Percentiles rank a stretch among this genome's conserved stretches.
Evolutionary conservation across 2,888 invertebrate species (phyloP).

Genomic region (Unio delphinus): DNA sequence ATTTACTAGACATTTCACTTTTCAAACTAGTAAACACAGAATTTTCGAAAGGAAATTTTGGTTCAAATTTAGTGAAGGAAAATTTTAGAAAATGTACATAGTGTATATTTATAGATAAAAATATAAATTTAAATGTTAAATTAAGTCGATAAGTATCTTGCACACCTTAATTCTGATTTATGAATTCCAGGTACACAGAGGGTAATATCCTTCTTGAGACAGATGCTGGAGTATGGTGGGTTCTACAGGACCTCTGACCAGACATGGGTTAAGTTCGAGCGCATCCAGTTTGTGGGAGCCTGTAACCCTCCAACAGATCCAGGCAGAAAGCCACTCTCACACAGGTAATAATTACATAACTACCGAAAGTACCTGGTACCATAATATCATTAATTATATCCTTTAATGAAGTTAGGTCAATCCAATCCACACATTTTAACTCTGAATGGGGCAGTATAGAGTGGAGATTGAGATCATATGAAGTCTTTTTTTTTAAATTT

Average conservation of each 20-base stretch:
- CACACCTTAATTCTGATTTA: not conserved
- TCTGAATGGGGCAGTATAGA: too few species aligned
- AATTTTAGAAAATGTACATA: too few species aligned
- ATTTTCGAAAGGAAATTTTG: too few species aligned
- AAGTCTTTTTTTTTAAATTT: not conserved
- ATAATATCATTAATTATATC: too few species aligned
- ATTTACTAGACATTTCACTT: too few species aligned
- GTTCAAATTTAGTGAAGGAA: too few species aligned
- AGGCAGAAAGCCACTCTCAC: slow-evolving; percentile 95
- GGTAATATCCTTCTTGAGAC: slow-evolving; percentile 98
- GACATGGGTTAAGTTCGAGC: slow-evolving; percentile 96
- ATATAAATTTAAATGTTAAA: not conserved
- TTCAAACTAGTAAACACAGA: too few species aligned
- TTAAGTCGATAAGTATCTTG: not conserved
- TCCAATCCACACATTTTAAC: not conserved
- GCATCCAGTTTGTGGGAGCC: slow-evolving; percentile 99
- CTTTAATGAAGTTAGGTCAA: not conserved
- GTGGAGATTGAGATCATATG: too few species aligned
- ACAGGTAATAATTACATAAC: slow-evolving; percentile 75
- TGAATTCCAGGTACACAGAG: slow-evolving; percentile 79
- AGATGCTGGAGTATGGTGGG: slow-evolving; percentile 93
- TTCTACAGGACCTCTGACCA: slow-evolving; percentile 81
- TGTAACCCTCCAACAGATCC: slow-evolving; percentile 99
- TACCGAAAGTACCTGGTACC: too few species aligned
- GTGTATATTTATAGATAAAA: too few species aligned